Percentiles rank a stretch among this genome's conserved stretches.
phyloP scores from a whole-genome alignment of 2,888 invertebrate species.

The Leptinotarsa juncta region DNA sequence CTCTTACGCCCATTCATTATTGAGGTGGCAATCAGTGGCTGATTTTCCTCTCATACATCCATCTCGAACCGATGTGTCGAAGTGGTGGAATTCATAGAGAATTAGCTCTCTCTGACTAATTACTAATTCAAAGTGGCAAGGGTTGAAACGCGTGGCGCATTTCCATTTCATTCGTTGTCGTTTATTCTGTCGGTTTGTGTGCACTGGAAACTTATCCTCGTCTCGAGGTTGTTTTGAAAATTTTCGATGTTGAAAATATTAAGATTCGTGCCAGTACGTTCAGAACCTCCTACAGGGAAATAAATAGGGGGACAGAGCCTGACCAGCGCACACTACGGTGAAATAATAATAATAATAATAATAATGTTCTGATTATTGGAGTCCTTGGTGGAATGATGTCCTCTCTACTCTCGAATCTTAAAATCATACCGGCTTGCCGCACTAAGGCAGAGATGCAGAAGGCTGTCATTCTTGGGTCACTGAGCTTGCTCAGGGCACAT shows the following conservation, averaged over 20 bases:
- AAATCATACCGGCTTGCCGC: too few species aligned
- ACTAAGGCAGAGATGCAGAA: too few species aligned
- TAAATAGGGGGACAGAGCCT: too few species aligned
- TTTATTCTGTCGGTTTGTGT: conserved; percentile 4
- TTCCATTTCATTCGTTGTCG: background rate
- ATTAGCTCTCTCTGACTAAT: conserved; percentile 34
- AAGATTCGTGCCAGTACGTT: too few species aligned
- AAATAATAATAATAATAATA: too few species aligned
- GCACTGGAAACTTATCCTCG: background rate
- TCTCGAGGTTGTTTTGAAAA: background rate
- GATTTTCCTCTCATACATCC: conserved; percentile 31
- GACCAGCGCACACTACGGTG: too few species aligned
- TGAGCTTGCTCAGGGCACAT: too few species aligned
- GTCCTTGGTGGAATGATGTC: too few species aligned
- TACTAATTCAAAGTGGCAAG: conserved; percentile 34
- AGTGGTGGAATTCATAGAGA: conserved; percentile 36
- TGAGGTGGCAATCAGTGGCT: conserved; percentile 38
- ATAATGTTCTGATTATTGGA: too few species aligned
- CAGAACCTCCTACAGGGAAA: too few species aligned
- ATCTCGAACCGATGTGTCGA: conserved; percentile 18
- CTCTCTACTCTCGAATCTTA: too few species aligned
- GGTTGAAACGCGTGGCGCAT: background rate
- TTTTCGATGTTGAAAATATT: background rate
- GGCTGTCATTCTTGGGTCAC: too few species aligned
- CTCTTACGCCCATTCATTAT: conserved; percentile 31